Conservation (phyloP, 2,888 invertebrate species). For the Tinea semifulvella region DNA sequence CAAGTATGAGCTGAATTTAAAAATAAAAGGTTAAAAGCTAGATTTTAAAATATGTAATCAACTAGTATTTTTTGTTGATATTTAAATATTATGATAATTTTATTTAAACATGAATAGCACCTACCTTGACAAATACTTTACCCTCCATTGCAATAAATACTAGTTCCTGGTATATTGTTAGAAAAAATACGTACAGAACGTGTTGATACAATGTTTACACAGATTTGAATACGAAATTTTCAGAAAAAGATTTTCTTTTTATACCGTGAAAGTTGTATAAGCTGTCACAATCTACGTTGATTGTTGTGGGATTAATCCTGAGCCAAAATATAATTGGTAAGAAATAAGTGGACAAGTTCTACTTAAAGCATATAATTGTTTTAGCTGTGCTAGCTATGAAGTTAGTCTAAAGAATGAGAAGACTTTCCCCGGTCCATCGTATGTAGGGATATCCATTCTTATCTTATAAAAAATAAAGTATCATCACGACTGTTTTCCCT, state of each 20-base stretch:
- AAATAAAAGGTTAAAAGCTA: too few relatives aligned
- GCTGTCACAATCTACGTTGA: neutral
- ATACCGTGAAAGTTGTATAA: neutral
- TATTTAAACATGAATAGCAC: neutral
- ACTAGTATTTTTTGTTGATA: too few relatives aligned
- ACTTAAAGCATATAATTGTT: too few relatives aligned
- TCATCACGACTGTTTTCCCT: too few relatives aligned
- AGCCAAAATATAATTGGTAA: neutral
- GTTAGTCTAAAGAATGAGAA: too few relatives aligned
- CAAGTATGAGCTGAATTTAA: too few relatives aligned
- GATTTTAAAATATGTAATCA: too few relatives aligned
- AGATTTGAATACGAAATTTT: constrained; percentile 1
- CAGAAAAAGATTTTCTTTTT: neutral
- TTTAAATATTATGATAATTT: too few relatives aligned
- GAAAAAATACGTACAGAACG: neutral
- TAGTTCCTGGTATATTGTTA: neutral
- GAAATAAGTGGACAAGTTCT: neutral
- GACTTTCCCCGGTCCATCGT: too few relatives aligned
- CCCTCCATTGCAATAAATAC: neutral
- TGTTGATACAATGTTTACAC: neutral
- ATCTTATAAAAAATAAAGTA: too few relatives aligned
- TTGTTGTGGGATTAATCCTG: neutral
- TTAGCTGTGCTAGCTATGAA: too few relatives aligned
- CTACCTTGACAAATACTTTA: constrained; percentile 1
- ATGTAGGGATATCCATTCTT: too few relatives aligned